These are phyloP conservation scores for Eupleurogrammus muticus DNA, from an alignment of 2,797 vertebrate genomes.

Conservation along the genomic window DNA sequence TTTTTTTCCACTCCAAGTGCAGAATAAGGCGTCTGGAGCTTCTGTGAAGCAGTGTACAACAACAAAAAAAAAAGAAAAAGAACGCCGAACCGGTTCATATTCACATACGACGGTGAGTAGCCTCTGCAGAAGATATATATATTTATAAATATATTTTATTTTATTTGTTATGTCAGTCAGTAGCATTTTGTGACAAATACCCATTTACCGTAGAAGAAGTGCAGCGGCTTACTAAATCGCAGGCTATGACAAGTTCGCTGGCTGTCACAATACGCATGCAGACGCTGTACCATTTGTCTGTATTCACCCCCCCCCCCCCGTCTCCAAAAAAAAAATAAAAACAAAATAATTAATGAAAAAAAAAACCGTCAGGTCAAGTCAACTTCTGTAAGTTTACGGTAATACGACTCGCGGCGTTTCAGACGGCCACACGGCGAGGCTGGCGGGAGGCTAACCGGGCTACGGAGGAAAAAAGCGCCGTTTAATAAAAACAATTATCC, in stretches of 20 bases:
- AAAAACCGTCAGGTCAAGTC: slow-evolving; percentile 27
- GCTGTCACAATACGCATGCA: slow-evolving; percentile 45
- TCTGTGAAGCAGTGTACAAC: slow-evolving; percentile 52
- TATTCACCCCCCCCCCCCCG: not conserved
- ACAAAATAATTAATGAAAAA: not conserved
- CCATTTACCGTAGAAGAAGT: slow-evolving; percentile 10
- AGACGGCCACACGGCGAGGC: not conserved
- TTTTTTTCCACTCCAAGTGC: slow-evolving; percentile 50
- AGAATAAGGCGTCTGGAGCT: slow-evolving; percentile 68
- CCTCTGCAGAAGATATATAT: not conserved
- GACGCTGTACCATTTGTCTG: slow-evolving; percentile 15
- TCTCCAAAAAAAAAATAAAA: too few relatives aligned
- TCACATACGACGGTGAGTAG: slow-evolving; percentile 73
- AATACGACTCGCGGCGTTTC: not conserved
- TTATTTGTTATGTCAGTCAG: slow-evolving; percentile 24
- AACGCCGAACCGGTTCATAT: slow-evolving; percentile 57
- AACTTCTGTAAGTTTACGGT: slow-evolving; percentile 68
- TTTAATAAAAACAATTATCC: slow-evolving; percentile 22
- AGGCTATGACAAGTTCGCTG: slow-evolving; percentile 68
- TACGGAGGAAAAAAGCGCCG: not conserved
- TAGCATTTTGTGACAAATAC: slow-evolving; percentile 13
- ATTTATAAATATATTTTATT: too few relatives aligned
- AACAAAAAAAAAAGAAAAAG: slow-evolving; percentile 18
- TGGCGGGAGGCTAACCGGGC: not conserved
- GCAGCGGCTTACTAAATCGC: slow-evolving; percentile 40